Percentiles rank a stretch among this genome's conserved stretches.
Conservation (phyloP, 2,797 vertebrate genomes). For the Poecile montanus region DNA sequence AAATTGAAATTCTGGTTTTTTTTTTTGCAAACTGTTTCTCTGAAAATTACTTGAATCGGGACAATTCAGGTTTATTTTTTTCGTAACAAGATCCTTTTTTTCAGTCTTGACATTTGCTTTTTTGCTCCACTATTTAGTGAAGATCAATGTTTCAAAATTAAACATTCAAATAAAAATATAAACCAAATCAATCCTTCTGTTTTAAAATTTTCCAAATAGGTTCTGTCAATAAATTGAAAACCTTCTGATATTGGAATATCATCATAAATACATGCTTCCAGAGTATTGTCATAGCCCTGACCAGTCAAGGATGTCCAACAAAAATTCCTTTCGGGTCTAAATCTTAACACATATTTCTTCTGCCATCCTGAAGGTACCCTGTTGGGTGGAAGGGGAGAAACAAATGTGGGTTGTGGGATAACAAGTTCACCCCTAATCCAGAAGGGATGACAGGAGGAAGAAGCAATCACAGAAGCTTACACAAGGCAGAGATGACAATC, state of each 20-base stretch:
- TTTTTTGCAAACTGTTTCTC: not conserved
- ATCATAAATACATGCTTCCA: not conserved
- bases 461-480: not conserved
- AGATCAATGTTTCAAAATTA: not conserved
- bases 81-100: not conserved
- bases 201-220: not conserved
- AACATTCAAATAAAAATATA: not conserved
- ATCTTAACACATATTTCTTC: not conserved
- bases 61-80: not conserved
- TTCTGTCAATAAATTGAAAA: not conserved
- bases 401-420: not conserved
- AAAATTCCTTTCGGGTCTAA: not conserved
- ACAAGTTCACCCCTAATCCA: not conserved
- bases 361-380: not conserved
- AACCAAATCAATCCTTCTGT: not conserved
- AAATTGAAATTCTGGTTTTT: not conserved
- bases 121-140: not conserved
- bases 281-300: not conserved
- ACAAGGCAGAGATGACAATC: not conserved
- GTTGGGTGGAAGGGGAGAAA: not conserved
- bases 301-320: not conserved
- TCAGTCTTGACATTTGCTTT: not conserved
- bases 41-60: not conserved
- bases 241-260: not conserved
- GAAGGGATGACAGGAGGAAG: not conserved